phyloP scores from a whole-genome alignment of 2,113 vertebrate species.

The Phyllostomus hastatus region DNA sequence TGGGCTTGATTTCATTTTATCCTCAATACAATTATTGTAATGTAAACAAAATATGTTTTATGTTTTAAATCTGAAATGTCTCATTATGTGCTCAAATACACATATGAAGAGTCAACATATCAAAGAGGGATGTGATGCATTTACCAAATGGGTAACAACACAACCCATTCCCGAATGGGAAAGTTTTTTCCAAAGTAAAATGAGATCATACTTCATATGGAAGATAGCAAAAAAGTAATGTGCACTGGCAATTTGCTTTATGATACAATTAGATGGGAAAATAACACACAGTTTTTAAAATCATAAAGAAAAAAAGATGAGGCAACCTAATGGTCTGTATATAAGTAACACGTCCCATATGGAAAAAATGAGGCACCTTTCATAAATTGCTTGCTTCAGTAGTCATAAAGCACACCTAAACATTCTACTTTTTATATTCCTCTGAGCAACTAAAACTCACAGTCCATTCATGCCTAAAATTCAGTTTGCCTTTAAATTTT shows the following conservation, averaged over 20 bases:
- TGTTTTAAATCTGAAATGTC: constrained; percentile 18
- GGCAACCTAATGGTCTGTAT: constrained; percentile 41
- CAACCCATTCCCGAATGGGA: background rate
- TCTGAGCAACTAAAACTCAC: background rate
- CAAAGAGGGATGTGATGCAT: background rate
- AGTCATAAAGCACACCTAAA: constrained; percentile 48
- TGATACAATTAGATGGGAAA: constrained; percentile 31
- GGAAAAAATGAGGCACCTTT: constrained; percentile 65
- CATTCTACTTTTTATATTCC: constrained; percentile 44
- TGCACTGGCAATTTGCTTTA: constrained; percentile 37
- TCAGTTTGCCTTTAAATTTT: background rate
- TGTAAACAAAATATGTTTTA: constrained; percentile 1
- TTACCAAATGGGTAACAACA: constrained; percentile 35
- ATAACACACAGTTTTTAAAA: constrained; percentile 4
- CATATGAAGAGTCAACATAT: constrained; percentile 2
- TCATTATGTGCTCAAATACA: background rate
- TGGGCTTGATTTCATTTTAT: background rate
- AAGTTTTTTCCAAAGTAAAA: constrained; percentile 21
- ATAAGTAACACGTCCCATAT: constrained; percentile 40
- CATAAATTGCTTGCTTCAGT: constrained; percentile 7
- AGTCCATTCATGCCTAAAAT: constrained; percentile 3
- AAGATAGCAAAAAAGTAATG: constrained; percentile 49
- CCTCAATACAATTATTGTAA: background rate
- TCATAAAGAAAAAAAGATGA: constrained; percentile 48
- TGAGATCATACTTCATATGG: constrained; percentile 26